Evolutionary conservation across 2,113 vertebrate species (phyloP).

Genomic region (Oryzias javanicus): DNA sequence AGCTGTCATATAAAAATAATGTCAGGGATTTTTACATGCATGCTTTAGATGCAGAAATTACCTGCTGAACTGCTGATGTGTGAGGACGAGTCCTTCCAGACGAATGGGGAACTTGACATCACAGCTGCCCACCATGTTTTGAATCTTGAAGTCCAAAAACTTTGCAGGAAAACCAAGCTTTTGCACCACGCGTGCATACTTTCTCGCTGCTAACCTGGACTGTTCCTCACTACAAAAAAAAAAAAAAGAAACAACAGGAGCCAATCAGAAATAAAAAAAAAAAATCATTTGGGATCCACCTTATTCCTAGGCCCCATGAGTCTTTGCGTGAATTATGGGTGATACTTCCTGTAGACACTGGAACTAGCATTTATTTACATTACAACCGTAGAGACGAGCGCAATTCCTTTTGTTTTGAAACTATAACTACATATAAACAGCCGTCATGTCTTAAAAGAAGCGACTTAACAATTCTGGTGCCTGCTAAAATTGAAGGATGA

Average conservation of each 20-base stretch:
- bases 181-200: conserved; percentile 97
- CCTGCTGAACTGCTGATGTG: conserved; percentile 99
- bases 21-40: not conserved
- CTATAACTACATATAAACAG: no score
- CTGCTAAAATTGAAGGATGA: no score
- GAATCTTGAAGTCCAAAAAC: conserved; percentile 98
- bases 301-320: no score
- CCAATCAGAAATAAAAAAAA: not conserved
- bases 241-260: not conserved
- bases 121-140: conserved; percentile 99
- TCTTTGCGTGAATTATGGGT: no score
- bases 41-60: conserved; percentile 44
- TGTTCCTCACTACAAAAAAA: conserved; percentile 87
- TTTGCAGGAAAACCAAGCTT: conserved; percentile 98
- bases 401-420: no score
- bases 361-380: no score
- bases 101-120: conserved; percentile 98
- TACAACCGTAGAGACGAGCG: no score
- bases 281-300: no score
- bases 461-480: no score
- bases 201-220: conserved; percentile 93
- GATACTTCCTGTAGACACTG: no score
- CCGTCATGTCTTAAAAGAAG: no score
- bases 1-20: not conserved
- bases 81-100: conserved; percentile 93